Evolutionary conservation across 1,140 invertebrate genomes (phyloP), one percentile per base, ranked within the genome.

Genomic region (Trialeurodes vaporariorum): DNA sequence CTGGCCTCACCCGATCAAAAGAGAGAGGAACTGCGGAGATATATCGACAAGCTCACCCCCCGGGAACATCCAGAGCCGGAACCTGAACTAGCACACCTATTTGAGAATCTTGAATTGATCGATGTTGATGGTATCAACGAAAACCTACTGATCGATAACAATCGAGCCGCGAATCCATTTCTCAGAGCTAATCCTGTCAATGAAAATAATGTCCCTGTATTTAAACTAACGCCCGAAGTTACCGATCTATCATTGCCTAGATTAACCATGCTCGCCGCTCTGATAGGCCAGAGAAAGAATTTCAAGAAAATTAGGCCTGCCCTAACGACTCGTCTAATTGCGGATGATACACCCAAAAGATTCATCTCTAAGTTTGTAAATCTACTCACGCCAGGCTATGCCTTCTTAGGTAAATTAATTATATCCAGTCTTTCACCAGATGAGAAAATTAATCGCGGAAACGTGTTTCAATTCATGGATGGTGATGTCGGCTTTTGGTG

Each of bases 401-500:
- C 66, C 59, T 65, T 70, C 5, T 13, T 70, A 22, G 69, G 69
- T 5, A 63, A 40, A 61, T 60, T 70, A 34, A 70, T 70, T 61
- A 61, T 34, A 24, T 66, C 67, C 25, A 70, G 69, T 63, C 67
- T 70, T 23, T 68, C 59, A 1, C 27, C 26, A 2, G 67, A 70
- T 5, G 63, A 70, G 23, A 63, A 65, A 70, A 25, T 65, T 9
- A 70, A 68, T 27, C 64, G 69, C 61, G 67, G 40, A n/a, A 70
- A 70, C 60, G 63, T 67, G 23, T 70, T 70, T 27, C 26, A 59
- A 5, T 70, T 70, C 65, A 23, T 25, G 9, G 67, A 70, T 58
- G 69, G 69, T 34, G 69, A 70, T 27, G 61, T 70, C 24, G 69
- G 69, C 17, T 70, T 59, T 21, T 70, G 69, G 69, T 70, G 69